These are phyloP conservation scores for Ceratina japonica DNA, from an alignment of 1,140 invertebrate species.

Conservation along the genomic window DNA sequence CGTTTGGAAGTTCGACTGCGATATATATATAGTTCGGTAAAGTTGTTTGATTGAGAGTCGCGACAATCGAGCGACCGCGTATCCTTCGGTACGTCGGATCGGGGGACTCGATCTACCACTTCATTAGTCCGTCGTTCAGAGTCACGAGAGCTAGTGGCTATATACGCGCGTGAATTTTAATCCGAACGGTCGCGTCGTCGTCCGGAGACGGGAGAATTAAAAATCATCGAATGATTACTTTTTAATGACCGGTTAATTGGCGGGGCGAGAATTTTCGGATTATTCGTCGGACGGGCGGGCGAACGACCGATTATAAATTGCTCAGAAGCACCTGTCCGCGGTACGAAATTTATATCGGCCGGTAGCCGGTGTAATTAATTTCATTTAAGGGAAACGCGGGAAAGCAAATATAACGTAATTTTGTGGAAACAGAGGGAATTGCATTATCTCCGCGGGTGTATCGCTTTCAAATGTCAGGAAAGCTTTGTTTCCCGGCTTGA, in stretches of 20 bases:
- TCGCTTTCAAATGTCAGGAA: conserved; percentile 39
- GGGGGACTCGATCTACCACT: no score
- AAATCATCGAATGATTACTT: not conserved
- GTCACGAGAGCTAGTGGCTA: no score
- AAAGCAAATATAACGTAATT: conserved; percentile 25
- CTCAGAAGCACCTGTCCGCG: not conserved
- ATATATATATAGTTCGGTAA: no score
- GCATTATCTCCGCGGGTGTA: conserved; percentile 15
- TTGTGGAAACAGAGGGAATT: conserved; percentile 27
- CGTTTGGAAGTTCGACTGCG: no score
- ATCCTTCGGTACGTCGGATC: no score
- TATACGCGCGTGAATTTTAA: no score
- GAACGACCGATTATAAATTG: conserved; percentile 23
- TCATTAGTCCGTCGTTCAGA: no score
- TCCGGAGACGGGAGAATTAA: no score
- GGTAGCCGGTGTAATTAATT: conserved; percentile 17
- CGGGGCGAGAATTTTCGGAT: not conserved
- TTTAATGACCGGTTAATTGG: not conserved
- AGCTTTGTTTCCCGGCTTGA: conserved; percentile 40
- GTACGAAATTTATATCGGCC: conserved; percentile 18
- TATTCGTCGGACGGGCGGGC: not conserved
- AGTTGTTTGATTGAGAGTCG: no score
- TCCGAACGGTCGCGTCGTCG: no score
- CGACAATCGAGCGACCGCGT: no score
- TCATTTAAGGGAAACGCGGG: conserved; percentile 33